These are phyloP conservation scores for Lycodopsis pacificus DNA, from an alignment of 2,797 vertebrate genomes.

Conservation along the genomic window DNA sequence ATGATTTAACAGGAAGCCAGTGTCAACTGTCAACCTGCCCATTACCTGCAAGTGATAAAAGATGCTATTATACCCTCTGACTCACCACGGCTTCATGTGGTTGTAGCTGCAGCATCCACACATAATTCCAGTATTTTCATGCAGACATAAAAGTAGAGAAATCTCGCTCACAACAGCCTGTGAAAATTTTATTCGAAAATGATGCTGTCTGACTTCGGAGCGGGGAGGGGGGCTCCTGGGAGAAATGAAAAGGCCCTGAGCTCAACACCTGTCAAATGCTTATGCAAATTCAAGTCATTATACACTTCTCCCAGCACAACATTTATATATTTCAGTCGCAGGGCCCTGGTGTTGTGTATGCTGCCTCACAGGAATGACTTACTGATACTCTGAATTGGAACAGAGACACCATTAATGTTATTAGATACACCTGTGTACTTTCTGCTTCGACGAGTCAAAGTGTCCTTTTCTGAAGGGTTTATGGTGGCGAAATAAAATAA, in stretches of 20 bases:
- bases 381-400: slow-evolving; percentile 21
- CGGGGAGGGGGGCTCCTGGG: slow-evolving; percentile 33
- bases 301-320: slow-evolving; percentile 21
- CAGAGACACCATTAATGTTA: slow-evolving; percentile 32
- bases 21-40: slow-evolving; percentile 65
- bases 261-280: slow-evolving; percentile 65
- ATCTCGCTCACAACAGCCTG: slow-evolving; percentile 40
- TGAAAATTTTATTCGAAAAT: slow-evolving; percentile 57
- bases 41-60: slow-evolving; percentile 71
- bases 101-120: slow-evolving; percentile 21
- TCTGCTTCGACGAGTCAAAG: slow-evolving; percentile 30
- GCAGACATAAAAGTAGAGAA: slow-evolving; percentile 39
- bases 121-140: slow-evolving; percentile 53
- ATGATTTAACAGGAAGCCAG: slow-evolving; percentile 71
- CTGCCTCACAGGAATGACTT: slow-evolving; percentile 10
- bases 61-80: slow-evolving; percentile 63
- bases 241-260: slow-evolving; percentile 47
- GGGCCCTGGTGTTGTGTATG: slow-evolving; percentile 6
- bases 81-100: slow-evolving; percentile 39
- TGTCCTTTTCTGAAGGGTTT: slow-evolving; percentile 12
- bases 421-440: slow-evolving; percentile 31
- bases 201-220: slow-evolving; percentile 46
- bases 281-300: slow-evolving; percentile 54
- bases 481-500: background rate
- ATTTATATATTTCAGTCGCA: slow-evolving; percentile 16